Conservation (phyloP, 2,888 invertebrate species). For the Callyntrura sp. region DNA sequence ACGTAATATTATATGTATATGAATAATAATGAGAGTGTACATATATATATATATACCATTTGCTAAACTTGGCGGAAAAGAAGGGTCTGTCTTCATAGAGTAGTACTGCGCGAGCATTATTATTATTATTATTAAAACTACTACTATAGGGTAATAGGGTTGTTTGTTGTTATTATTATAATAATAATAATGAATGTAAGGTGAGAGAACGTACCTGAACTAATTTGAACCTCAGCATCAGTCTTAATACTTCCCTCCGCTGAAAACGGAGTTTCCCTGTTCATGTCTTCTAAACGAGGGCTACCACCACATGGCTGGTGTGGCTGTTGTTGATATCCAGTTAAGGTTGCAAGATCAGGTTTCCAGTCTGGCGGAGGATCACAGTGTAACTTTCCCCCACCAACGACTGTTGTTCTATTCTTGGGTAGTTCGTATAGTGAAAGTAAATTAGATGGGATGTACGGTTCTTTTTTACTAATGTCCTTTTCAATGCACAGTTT, state of each 20-base stretch:
- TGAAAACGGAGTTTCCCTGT: constrained; percentile 56
- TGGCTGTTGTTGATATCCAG: constrained; percentile 72
- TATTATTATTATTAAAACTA: too few relatives aligned
- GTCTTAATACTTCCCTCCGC: constrained; percentile 79
- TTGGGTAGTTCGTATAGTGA: constrained; percentile 86
- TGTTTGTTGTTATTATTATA: too few relatives aligned
- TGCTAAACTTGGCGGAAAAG: constrained; percentile 12
- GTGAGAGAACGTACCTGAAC: constrained; percentile 53
- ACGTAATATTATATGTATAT: not conserved
- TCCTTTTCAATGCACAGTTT: constrained; percentile 56
- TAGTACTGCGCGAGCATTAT: too few relatives aligned
- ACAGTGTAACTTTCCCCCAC: constrained; percentile 92
- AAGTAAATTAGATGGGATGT: constrained; percentile 74
- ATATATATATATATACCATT: too few relatives aligned
- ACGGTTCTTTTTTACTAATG: constrained; percentile 4
- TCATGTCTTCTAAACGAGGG: constrained; percentile 51
- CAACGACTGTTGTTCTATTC: constrained; percentile 91
- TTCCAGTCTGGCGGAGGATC: constrained; percentile 85
- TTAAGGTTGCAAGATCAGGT: constrained; percentile 78
- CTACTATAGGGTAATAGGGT: too few relatives aligned
- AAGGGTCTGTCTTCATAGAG: not conserved
- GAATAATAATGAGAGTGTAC: not conserved
- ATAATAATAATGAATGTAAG: constrained; percentile 21
- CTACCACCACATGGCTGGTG: constrained; percentile 13
- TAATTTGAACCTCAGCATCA: constrained; percentile 81